These are phyloP conservation scores for Eulacestoma nigropectus DNA, from an alignment of 2,113 vertebrate genomes.

Conservation along the genomic window DNA sequence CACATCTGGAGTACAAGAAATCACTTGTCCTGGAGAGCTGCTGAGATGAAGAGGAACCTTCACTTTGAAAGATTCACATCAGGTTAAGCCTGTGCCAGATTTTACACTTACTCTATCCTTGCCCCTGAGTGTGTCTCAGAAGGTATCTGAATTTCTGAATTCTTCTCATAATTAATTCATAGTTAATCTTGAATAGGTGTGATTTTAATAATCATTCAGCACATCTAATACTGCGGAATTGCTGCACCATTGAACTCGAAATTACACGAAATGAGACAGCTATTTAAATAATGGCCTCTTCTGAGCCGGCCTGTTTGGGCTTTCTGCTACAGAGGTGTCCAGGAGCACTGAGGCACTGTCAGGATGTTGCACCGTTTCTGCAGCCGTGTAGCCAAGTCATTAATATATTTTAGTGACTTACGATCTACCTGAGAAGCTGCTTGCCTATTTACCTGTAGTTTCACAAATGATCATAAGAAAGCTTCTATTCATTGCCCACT, in stretches of 20 bases:
- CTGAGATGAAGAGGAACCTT: neutral
- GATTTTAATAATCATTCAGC: slow-evolving; percentile 64
- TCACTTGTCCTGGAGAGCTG: neutral
- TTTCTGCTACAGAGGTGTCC: slow-evolving; percentile 11
- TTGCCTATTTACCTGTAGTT: slow-evolving; percentile 8
- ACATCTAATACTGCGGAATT: slow-evolving; percentile 60
- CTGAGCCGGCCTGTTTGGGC: slow-evolving; percentile 10
- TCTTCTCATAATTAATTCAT: slow-evolving; percentile 63
- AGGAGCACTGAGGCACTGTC: neutral
- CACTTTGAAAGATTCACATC: neutral
- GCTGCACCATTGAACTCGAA: slow-evolving; percentile 50
- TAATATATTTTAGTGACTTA: neutral
- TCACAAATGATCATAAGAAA: neutral
- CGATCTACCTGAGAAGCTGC: neutral
- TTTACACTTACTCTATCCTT: neutral
- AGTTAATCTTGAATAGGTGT: slow-evolving; percentile 59
- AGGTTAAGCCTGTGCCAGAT: neutral
- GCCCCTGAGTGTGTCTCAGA: neutral
- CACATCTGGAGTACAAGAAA: neutral
- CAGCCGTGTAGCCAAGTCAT: neutral
- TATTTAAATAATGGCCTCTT: slow-evolving; percentile 58
- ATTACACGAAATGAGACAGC: slow-evolving; percentile 59
- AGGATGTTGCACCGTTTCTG: neutral
- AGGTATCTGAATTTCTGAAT: slow-evolving; percentile 32
- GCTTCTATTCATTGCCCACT: neutral